A percentile compares a stretch with the other conserved stretches of the same genome.
Conservation (phyloP, 2,888 invertebrate genomes). For the Merodon equestris region DNA sequence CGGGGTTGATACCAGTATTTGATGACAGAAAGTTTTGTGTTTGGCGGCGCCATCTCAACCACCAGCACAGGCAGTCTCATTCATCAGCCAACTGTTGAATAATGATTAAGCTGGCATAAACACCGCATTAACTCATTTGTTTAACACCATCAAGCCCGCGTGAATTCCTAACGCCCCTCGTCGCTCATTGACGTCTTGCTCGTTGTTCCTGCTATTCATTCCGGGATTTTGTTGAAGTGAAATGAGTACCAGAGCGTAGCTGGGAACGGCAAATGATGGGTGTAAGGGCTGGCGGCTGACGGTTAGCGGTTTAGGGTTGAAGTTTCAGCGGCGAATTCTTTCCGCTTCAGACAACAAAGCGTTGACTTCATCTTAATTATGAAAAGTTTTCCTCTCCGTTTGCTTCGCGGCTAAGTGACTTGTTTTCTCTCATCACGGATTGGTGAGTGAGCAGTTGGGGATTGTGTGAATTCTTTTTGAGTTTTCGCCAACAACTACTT, state of each 20-base stretch:
- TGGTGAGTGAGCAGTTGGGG: constrained; percentile 21
- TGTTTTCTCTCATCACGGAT: constrained; percentile 44
- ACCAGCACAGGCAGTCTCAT: constrained; percentile 7
- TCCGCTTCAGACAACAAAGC: constrained; percentile 59
- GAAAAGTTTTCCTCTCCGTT: constrained; percentile 36
- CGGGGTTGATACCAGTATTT: too few species aligned
- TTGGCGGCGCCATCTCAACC: constrained; percentile 41
- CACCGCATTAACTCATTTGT: constrained; percentile 62
- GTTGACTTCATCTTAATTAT: constrained; percentile 64
- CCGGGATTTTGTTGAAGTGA: too few species aligned
- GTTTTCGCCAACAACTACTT: too few species aligned
- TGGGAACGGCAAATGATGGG: too few species aligned
- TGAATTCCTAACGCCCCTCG: constrained; percentile 2
- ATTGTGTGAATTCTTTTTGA: constrained; percentile 56
- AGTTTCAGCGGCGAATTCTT: constrained; percentile 42
- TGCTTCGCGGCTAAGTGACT: constrained; percentile 55
- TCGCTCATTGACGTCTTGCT: background rate
- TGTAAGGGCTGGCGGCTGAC: background rate
- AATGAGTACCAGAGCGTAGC: constrained; percentile 12
- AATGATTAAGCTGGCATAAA: constrained; percentile 62
- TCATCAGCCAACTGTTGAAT: constrained; percentile 62
- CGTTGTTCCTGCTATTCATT: background rate
- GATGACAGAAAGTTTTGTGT: constrained; percentile 27
- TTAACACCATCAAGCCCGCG: constrained; percentile 48
- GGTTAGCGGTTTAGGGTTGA: constrained; percentile 9